Base-by-base conservation (phyloP, 2,113 vertebrate species). In the Hucho hucho region DNA sequence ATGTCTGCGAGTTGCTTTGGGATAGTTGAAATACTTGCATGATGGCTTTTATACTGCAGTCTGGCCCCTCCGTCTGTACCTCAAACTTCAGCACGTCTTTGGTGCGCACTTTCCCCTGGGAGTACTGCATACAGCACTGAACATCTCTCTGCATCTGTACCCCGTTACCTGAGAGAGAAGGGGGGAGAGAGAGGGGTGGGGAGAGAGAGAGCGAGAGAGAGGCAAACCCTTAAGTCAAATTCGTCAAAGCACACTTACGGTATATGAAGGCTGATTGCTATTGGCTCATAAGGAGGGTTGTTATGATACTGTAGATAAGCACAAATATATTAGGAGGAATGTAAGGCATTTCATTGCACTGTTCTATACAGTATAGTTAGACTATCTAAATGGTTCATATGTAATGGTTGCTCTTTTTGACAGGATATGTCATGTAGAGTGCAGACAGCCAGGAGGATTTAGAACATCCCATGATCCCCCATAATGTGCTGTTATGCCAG, bases 1-100 rank as follows among this genome's bases (percentile, higher is more conserved):
- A 83, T 83, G 86, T 87, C 86, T 91, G 79, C 75, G 86, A 81
- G 83, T 83, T 80, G 80, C 86, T 90, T 81, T 82, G 78, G 88
- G 87, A 91, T 89, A 87, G 81, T 85, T 90, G 87, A 77, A 93
- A 93, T 94, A 94, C 93, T 94, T 93, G 90, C 93, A 94, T 93
- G 90, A 94, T 91, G 73, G 93, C 93, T 88, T 88, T 91, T 93
- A 94, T 94, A 84, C 91, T 94, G 93, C 93, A 94, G 90, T 94
- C 92, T 6, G 92, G 93, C 79, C 93, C 93, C 83, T 93, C 93
- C 0, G 90, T 94, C 92, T 94, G 93, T 87, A 91, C 87, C 85
- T 94, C 93, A 73, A 93, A 94, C 78, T 90, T 91, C 77, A 93
- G 70, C 82, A 94, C 91, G 49, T 94, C 93, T 89, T 94, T 94